Evolutionary conservation across 2,797 vertebrate species (phyloP).

Genomic region (Micrastur ruficollis): DNA sequence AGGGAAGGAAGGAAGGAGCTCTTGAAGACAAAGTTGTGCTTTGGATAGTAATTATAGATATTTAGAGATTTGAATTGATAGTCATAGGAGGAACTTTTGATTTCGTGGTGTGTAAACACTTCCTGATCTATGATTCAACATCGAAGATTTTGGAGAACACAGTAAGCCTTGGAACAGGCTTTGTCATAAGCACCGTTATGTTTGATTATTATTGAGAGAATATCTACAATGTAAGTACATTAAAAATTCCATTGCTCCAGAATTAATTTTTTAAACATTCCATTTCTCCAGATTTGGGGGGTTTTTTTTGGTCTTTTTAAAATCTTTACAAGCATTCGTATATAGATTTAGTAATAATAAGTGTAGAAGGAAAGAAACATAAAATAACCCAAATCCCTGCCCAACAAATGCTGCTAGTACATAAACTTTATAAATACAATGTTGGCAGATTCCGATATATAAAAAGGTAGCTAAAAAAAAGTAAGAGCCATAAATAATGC

Average conservation of each 20-base stretch:
- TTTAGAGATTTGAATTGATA: conserved; percentile 40
- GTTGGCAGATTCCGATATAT: conserved; percentile 75
- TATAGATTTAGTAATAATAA: conserved; percentile 9
- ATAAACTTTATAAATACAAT: conserved; percentile 75
- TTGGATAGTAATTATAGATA: conserved; percentile 44
- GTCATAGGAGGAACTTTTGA: background rate
- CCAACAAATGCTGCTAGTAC: conserved; percentile 64
- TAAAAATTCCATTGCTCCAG: background rate
- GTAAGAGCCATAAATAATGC: conserved; percentile 78
- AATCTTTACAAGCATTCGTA: conserved; percentile 18
- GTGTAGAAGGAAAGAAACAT: conserved; percentile 38
- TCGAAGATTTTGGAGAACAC: background rate
- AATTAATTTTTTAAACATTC: background rate
- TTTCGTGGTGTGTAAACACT: background rate
- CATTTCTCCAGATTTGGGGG: background rate
- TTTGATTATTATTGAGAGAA: background rate
- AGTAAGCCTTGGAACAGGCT: background rate
- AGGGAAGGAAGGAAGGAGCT: conserved; percentile 38
- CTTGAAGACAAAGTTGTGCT: conserved; percentile 43
- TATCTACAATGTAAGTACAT: background rate
- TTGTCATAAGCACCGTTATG: background rate
- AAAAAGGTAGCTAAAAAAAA: conserved; percentile 77
- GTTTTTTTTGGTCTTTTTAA: background rate
- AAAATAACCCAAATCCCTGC: conserved; percentile 49
- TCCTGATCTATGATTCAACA: background rate